These are phyloP conservation scores for Tipula confusa DNA, from an alignment of 2,888 invertebrate species.

Conservation along the genomic window DNA sequence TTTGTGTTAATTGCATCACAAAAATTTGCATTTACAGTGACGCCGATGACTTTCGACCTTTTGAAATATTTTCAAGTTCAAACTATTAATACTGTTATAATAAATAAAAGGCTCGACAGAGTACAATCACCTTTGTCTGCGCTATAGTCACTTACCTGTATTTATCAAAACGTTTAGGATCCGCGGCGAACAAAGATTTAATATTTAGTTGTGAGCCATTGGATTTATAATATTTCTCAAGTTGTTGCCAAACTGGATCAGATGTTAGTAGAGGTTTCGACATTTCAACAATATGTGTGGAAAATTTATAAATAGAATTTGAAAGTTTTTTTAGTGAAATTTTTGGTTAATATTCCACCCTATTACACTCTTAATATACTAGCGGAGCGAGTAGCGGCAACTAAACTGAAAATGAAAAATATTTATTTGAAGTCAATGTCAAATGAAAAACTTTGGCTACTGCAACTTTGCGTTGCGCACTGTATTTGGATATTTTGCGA, in stretches of 20 bases:
- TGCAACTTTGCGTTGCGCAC: background rate
- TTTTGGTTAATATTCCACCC: background rate
- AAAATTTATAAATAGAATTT: background rate
- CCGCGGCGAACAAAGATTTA: constrained; percentile 72
- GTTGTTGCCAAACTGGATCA: constrained; percentile 69
- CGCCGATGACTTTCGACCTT: background rate
- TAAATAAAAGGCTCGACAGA: background rate
- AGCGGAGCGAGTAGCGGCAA: constrained; percentile 12
- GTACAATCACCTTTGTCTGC: constrained; percentile 31
- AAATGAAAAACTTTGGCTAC: constrained; percentile 47
- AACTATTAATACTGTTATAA: background rate
- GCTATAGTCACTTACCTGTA: constrained; percentile 68
- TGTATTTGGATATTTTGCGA: background rate
- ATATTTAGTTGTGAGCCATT: constrained; percentile 75
- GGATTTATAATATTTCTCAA: constrained; percentile 68
- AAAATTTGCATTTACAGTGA: background rate
- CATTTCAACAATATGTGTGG: constrained; percentile 44
- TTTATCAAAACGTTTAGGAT: constrained; percentile 78
- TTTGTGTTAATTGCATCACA: background rate
- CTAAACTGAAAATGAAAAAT: background rate
- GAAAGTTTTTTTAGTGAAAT: background rate
- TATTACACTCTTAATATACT: background rate
- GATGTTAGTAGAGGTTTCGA: constrained; percentile 54
- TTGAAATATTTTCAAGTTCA: background rate
- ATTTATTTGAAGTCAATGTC: constrained; percentile 47